Evolutionary conservation across 92 coral and sea anemone genomes (phyloP).

Genomic region (Porites lobata): DNA sequence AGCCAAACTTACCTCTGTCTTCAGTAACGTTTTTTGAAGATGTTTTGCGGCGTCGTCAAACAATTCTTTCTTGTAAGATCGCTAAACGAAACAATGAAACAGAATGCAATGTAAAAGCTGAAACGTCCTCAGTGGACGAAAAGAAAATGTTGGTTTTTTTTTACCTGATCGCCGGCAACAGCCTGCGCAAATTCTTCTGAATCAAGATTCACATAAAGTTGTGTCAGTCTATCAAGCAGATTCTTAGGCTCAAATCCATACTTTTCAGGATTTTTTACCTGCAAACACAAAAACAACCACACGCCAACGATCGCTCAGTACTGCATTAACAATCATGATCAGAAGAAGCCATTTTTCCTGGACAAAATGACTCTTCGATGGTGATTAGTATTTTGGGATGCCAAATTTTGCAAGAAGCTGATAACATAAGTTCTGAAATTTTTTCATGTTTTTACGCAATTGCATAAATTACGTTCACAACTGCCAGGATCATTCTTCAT

Average conservation of each 20-base stretch:
- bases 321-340: too few species aligned
- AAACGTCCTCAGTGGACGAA: background rate
- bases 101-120: background rate
- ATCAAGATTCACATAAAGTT: conserved; percentile 91
- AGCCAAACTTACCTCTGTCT: conserved; percentile 77
- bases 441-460: too few species aligned
- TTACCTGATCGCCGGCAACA: conserved; percentile 95
- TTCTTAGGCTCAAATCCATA: conserved; percentile 98
- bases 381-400: too few species aligned
- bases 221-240: conserved; percentile 87
- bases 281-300: background rate
- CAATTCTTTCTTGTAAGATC: conserved; percentile 91
- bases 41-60: conserved; percentile 90
- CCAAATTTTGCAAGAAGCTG: too few species aligned
- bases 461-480: too few species aligned
- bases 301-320: too few species aligned
- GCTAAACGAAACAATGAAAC: conserved; percentile 42
- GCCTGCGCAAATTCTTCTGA: conserved; percentile 92
- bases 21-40: conserved; percentile 85
- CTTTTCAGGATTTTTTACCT: conserved; percentile 98
- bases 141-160: background rate
- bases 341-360: too few species aligned
- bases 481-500: too few species aligned
- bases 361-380: too few species aligned
- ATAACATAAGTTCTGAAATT: too few species aligned